phyloP scores from a whole-genome alignment of 2,113 vertebrate species.

The Bothrops jararaca region DNA sequence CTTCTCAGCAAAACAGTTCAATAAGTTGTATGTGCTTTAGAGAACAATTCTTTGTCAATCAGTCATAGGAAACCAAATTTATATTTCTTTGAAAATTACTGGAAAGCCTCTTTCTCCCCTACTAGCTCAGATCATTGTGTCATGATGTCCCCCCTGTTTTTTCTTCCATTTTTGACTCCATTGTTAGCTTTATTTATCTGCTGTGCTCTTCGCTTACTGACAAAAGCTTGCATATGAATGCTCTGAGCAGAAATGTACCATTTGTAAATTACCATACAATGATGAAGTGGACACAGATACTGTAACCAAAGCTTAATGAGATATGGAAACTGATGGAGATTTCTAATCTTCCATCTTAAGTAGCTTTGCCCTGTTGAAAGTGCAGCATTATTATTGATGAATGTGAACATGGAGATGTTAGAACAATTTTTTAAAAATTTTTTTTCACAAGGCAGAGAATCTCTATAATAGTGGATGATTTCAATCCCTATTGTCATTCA shows the following conservation, averaged over 20 bases:
- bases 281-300: constrained; percentile 16
- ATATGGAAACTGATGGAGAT: constrained; percentile 46
- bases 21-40: not conserved
- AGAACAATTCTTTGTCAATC: constrained; percentile 12
- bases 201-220: constrained; percentile 63
- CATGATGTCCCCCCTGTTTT: constrained; percentile 46
- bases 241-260: constrained; percentile 41
- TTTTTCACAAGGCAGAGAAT: constrained; percentile 20
- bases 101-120: constrained; percentile 5
- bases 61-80: constrained; percentile 46
- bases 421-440: constrained; percentile 31
- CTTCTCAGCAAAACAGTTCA: constrained; percentile 35
- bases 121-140: constrained; percentile 32
- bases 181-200: constrained; percentile 68
- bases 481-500: constrained; percentile 15
- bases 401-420: constrained; percentile 33
- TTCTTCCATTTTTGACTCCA: constrained; percentile 58
- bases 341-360: constrained; percentile 48
- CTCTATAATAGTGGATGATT: not conserved
- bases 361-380: constrained; percentile 32
- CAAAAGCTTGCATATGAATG: constrained; percentile 46
- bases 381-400: constrained; percentile 36
- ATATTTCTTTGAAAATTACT: constrained; percentile 37
- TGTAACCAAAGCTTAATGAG: constrained; percentile 55
- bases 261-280: constrained; percentile 52